These are phyloP conservation scores for Amiota mariae DNA, from an alignment of 2,888 invertebrate genomes.

Conservation along the genomic window DNA sequence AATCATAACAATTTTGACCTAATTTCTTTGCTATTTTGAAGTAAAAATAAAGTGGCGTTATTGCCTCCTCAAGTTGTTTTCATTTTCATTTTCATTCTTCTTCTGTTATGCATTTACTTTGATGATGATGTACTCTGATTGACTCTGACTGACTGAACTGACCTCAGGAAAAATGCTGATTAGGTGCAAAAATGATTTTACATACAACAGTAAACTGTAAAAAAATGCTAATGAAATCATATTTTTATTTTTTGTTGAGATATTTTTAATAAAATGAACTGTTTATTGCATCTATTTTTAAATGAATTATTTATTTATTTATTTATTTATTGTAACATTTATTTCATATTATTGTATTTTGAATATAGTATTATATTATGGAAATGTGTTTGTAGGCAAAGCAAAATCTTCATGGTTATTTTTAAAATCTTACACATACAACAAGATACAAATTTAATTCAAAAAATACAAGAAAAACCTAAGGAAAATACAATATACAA, in stretches of 20 bases:
- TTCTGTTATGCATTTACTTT: neutral
- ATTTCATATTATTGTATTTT: too few species aligned
- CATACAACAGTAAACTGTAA: neutral
- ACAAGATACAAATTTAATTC: conserved; percentile 44
- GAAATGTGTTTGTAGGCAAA: conserved; percentile 22
- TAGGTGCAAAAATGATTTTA: neutral
- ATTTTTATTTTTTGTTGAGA: neutral
- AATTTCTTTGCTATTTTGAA: conserved; percentile 51
- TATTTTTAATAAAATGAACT: neutral
- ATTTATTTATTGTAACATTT: conserved; percentile 58
- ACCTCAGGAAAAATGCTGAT: conserved; percentile 1
- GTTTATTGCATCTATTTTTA: conserved; percentile 48
- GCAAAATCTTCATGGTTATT: conserved; percentile 44
- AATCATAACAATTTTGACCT: conserved; percentile 71
- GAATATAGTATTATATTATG: conserved; percentile 32
- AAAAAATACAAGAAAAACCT: conserved; percentile 30
- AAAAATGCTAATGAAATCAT: neutral
- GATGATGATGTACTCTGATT: neutral
- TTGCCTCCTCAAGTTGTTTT: neutral
- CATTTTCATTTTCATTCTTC: neutral
- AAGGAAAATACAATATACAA: neutral
- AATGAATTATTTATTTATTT: conserved; percentile 64
- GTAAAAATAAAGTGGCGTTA: conserved; percentile 4
- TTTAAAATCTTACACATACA: conserved; percentile 73
- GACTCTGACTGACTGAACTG: neutral